Conservation (phyloP, 2,113 vertebrate genomes). For the Callipepla californica region DNA sequence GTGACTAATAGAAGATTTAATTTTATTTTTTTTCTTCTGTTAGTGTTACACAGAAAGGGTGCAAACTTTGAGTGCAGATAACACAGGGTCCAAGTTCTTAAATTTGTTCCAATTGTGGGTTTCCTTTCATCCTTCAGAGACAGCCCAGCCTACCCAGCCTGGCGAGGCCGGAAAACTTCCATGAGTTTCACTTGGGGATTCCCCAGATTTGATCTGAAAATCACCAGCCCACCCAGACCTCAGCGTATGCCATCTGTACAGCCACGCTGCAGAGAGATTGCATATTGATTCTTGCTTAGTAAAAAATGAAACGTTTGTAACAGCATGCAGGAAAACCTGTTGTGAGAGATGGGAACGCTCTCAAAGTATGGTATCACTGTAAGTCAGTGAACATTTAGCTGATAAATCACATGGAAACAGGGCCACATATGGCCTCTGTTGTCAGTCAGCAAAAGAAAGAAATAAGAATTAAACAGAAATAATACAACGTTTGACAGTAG, state of each 20-base stretch:
- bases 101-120: neutral
- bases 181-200: neutral
- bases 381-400: neutral
- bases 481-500: neutral
- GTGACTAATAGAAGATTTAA: conserved; percentile 23
- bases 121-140: neutral
- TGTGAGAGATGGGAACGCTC: neutral
- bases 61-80: neutral
- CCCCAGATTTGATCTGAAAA: conserved; percentile 4
- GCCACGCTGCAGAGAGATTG: neutral
- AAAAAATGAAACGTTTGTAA: neutral
- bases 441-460: neutral
- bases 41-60: neutral
- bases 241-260: neutral
- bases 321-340: neutral
- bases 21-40: conserved; percentile 6
- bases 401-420: neutral
- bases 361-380: neutral
- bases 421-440: neutral
- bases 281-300: neutral
- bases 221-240: neutral
- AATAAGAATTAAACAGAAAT: neutral
- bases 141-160: neutral
- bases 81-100: neutral
- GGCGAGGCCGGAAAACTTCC: neutral